These are phyloP conservation scores for Pungitius pungitius DNA, from an alignment of 2,113 vertebrate species.

Conservation along the genomic window DNA sequence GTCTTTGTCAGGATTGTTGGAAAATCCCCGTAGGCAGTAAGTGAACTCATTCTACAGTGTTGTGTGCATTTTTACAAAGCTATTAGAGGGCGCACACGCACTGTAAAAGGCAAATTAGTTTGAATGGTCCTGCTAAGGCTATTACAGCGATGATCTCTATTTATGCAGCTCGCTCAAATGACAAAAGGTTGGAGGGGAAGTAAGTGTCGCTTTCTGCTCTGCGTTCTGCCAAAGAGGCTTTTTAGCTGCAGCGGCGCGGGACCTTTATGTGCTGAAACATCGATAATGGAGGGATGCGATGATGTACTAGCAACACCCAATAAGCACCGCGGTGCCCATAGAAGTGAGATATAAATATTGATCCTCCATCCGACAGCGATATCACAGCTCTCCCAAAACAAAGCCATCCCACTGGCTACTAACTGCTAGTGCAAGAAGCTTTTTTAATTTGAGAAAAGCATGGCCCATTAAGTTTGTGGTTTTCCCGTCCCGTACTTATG, in stretches of 20 bases:
- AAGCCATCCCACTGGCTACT: slow-evolving; percentile 44
- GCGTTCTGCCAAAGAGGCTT: slow-evolving; percentile 52
- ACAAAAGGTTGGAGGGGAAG: slow-evolving; percentile 41
- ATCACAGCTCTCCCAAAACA: slow-evolving; percentile 55
- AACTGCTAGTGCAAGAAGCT: slow-evolving; percentile 28
- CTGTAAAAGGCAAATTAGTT: slow-evolving; percentile 39
- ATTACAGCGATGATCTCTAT: slow-evolving; percentile 60
- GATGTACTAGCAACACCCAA: slow-evolving; percentile 66
- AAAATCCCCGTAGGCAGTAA: background rate
- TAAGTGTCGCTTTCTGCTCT: slow-evolving; percentile 14
- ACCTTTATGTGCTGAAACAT: slow-evolving; percentile 70
- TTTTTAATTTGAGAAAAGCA: slow-evolving; percentile 12
- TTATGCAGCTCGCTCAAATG: slow-evolving; percentile 41
- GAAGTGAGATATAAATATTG: slow-evolving; percentile 71
- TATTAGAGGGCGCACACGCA: slow-evolving; percentile 10
- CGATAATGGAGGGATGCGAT: slow-evolving; percentile 69
- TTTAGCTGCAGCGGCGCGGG: slow-evolving; percentile 54
- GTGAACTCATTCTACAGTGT: slow-evolving; percentile 7
- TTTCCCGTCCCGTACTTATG: background rate
- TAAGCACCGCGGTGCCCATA: slow-evolving; percentile 55
- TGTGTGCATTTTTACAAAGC: slow-evolving; percentile 2
- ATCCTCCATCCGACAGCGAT: slow-evolving; percentile 52
- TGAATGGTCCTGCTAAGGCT: slow-evolving; percentile 57
- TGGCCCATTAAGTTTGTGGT: background rate
- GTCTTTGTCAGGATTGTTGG: background rate